Evolutionary conservation across 2,113 vertebrate genomes (phyloP).

Genomic region (Solea senegalensis): DNA sequence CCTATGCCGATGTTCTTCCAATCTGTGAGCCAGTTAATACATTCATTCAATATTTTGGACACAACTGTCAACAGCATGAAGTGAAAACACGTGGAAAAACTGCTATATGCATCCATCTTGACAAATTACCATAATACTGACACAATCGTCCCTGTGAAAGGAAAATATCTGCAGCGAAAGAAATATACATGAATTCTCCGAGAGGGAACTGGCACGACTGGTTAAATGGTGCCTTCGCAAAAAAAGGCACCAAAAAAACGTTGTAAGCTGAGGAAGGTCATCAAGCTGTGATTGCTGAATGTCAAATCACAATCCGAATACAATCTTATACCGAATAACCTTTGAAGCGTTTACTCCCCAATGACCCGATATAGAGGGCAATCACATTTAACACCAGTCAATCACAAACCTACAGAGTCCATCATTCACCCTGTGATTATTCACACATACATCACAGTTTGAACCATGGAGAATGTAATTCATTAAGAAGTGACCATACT

Average conservation of each 20-base stretch:
- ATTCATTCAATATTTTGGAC: slow-evolving; percentile 18
- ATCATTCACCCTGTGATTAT: slow-evolving; percentile 27
- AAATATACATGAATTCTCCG: slow-evolving; percentile 17
- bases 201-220: slow-evolving; percentile 11
- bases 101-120: slow-evolving; percentile 13
- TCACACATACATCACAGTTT: slow-evolving; percentile 31
- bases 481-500: slow-evolving; percentile 15
- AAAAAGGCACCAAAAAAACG: slow-evolving; percentile 35
- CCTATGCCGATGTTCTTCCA: slow-evolving; percentile 8
- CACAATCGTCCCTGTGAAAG: slow-evolving; percentile 28
- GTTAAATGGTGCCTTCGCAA: slow-evolving; percentile 32
- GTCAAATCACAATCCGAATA: slow-evolving; percentile 46
- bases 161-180: slow-evolving; percentile 32
- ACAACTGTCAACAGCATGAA: slow-evolving; percentile 2
- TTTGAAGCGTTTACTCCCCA: slow-evolving; percentile 45
- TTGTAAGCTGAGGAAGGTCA: slow-evolving; percentile 41
- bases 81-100: neutral
- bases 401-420: slow-evolving; percentile 26
- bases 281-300: slow-evolving; percentile 24
- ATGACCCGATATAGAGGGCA: slow-evolving; percentile 39
- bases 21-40: slow-evolving; percentile 29
- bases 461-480: slow-evolving; percentile 31
- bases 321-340: slow-evolving; percentile 38
- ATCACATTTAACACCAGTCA: slow-evolving; percentile 45
- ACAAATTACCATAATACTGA: slow-evolving; percentile 52